These are phyloP conservation scores for Nomada hirtipes DNA, from an alignment of 2,888 invertebrate species.

Conservation along the genomic window DNA sequence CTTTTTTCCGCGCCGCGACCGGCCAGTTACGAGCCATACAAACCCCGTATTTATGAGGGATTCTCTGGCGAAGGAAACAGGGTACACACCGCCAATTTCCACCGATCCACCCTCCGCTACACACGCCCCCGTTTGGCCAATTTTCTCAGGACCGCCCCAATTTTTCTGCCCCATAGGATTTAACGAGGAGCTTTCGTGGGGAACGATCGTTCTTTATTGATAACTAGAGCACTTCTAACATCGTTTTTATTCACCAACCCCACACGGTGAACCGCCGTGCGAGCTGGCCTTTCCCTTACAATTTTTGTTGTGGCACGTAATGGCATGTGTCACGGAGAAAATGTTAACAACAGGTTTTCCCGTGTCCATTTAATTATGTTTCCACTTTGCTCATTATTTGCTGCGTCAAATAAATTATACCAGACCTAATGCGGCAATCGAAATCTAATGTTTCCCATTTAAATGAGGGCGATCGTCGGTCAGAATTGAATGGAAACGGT, in stretches of 20 bases:
- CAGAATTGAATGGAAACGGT: too few species aligned
- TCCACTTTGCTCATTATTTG: too few species aligned
- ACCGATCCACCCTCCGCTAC: slow-evolving; percentile 49
- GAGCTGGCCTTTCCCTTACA: neutral
- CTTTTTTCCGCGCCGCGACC: slow-evolving; percentile 14
- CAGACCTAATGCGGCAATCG: too few species aligned
- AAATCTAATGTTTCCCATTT: too few species aligned
- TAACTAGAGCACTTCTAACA: slow-evolving; percentile 46
- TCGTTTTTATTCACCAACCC: slow-evolving; percentile 48
- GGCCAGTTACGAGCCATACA: slow-evolving; percentile 62
- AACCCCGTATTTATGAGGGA: slow-evolving; percentile 75
- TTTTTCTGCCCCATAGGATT: slow-evolving; percentile 72
- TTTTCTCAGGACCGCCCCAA: slow-evolving; percentile 59
- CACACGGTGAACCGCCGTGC: neutral
- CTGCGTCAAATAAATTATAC: too few species aligned
- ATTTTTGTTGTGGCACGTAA: neutral
- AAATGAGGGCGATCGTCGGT: too few species aligned
- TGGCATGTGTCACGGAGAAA: neutral
- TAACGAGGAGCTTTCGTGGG: slow-evolving; percentile 64
- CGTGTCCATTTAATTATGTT: too few species aligned
- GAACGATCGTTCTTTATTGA: slow-evolving; percentile 64
- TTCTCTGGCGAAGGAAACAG: slow-evolving; percentile 58
- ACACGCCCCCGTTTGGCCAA: slow-evolving; percentile 9
- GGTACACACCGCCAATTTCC: slow-evolving; percentile 69
- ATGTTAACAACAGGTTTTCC: neutral